phyloP scores from a whole-genome alignment of 2,797 vertebrate species.

The Brachyrhaphis roseni region DNA sequence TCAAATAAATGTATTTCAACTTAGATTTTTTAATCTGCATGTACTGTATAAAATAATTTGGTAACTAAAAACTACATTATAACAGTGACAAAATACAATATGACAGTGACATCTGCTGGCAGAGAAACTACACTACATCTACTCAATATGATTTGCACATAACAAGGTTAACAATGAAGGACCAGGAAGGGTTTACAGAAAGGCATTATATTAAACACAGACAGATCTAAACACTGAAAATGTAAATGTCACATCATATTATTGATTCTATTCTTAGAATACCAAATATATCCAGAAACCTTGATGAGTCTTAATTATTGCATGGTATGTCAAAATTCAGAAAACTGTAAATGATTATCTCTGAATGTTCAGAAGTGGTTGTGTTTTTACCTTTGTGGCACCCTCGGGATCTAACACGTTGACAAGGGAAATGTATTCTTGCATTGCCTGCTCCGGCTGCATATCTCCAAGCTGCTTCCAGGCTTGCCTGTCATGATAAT shows the following conservation, averaged over 20 bases:
- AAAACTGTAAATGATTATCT: background rate
- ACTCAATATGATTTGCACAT: background rate
- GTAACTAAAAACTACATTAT: constrained; percentile 9
- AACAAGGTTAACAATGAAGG: background rate
- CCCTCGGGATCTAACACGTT: constrained; percentile 91
- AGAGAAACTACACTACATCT: constrained; percentile 27
- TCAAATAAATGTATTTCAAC: background rate
- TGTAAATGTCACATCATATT: background rate
- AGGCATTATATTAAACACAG: background rate
- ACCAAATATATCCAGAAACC: background rate
- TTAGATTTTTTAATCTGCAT: constrained; percentile 23
- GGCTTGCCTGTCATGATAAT: constrained; percentile 85
- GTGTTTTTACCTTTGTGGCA: constrained; percentile 85
- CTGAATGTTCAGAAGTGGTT: background rate
- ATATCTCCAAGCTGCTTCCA: constrained; percentile 96
- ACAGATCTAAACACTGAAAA: background rate
- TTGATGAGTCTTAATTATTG: background rate
- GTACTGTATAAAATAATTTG: constrained; percentile 14
- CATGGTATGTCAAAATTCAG: background rate
- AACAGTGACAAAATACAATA: constrained; percentile 54
- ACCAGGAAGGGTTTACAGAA: background rate
- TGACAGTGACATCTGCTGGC: constrained; percentile 69
- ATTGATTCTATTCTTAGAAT: background rate
- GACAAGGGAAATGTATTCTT: constrained; percentile 90
- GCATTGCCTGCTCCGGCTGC: constrained; percentile 91